These are phyloP conservation scores for Petrosia ficiformis DNA, from an alignment of 37 sponge, comb jelly and placozoan species.

Conservation along the genomic window DNA sequence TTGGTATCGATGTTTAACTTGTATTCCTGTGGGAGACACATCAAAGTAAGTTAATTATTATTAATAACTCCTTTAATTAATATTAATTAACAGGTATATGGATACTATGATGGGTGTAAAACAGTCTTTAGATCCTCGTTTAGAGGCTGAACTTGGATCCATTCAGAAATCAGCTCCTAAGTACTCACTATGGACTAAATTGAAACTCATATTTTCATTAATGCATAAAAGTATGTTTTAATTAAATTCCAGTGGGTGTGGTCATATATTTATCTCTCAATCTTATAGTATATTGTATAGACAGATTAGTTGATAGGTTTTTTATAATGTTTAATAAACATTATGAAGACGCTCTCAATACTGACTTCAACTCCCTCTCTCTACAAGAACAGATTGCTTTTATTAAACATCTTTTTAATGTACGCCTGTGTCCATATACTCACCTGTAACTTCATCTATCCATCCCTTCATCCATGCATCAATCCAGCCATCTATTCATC, in stretches of 20 bases:
- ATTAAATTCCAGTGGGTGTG: neutral
- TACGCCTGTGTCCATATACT: too few relatives aligned
- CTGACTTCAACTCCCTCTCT: slow-evolving; percentile 55
- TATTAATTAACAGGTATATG: slow-evolving; percentile 40
- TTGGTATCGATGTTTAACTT: slow-evolving; percentile 83
- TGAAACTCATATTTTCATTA: slow-evolving; percentile 31
- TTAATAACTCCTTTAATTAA: slow-evolving; percentile 2
- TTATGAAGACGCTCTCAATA: slow-evolving; percentile 59
- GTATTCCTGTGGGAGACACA: slow-evolving; percentile 71
- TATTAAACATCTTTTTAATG: slow-evolving; percentile 63
- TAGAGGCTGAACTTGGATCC: slow-evolving; percentile 64
- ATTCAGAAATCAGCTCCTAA: slow-evolving; percentile 65
- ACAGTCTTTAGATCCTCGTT: slow-evolving; percentile 68
- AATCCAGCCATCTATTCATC: too few relatives aligned
- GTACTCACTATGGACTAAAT: slow-evolving; percentile 58
- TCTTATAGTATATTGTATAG: slow-evolving; percentile 66
- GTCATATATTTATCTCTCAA: neutral
- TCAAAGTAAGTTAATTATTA: slow-evolving; percentile 34
- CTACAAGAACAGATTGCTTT: slow-evolving; percentile 63
- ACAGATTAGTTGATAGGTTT: slow-evolving; percentile 68
- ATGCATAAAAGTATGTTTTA: neutral
- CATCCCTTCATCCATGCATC: too few relatives aligned
- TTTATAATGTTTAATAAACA: slow-evolving; percentile 65
- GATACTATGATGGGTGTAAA: slow-evolving; percentile 96
- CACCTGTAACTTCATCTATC: too few relatives aligned